phyloP scores from a whole-genome alignment of 30 jellyfish, hydroid and myxozoan genomes.

The Pelagia noctiluca region DNA sequence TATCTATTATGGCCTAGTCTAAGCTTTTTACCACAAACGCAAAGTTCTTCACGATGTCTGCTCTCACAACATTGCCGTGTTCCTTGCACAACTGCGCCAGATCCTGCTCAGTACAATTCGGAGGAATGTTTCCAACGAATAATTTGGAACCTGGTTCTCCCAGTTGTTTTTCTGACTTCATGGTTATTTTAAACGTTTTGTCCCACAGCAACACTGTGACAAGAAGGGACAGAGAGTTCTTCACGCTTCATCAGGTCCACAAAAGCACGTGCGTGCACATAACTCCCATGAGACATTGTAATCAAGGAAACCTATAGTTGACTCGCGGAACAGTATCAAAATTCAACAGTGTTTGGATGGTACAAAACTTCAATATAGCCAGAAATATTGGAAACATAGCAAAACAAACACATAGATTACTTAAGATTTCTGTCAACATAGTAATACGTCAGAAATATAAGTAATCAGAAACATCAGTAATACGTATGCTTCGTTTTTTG shows the following conservation, averaged over 20 bases:
- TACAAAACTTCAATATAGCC: too few relatives aligned
- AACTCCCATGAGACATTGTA: neutral
- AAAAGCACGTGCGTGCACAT: neutral
- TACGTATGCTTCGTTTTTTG: too few relatives aligned
- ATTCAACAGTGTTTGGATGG: too few relatives aligned
- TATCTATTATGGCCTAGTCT: too few relatives aligned
- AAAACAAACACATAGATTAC: too few relatives aligned
- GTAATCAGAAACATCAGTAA: too few relatives aligned
- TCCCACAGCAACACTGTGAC: neutral
- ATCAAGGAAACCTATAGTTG: too few relatives aligned
- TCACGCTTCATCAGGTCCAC: neutral
- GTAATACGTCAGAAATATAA: too few relatives aligned
- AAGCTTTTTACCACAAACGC: slow-evolving; percentile 98
- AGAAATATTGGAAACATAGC: too few relatives aligned
- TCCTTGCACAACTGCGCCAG: slow-evolving; percentile 71
- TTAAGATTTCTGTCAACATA: too few relatives aligned
- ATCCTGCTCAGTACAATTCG: slow-evolving; percentile 74
- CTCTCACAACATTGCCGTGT: slow-evolving; percentile 75
- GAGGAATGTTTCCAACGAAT: slow-evolving; percentile 83
- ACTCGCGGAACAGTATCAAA: too few relatives aligned
- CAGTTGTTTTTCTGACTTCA: neutral
- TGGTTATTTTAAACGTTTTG: neutral
- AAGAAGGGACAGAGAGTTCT: neutral
- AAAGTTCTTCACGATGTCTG: slow-evolving; percentile 92
- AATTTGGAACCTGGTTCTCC: slow-evolving; percentile 52